phyloP scores from a whole-genome alignment of 2,888 invertebrate species.

The Ellobium chinense region DNA sequence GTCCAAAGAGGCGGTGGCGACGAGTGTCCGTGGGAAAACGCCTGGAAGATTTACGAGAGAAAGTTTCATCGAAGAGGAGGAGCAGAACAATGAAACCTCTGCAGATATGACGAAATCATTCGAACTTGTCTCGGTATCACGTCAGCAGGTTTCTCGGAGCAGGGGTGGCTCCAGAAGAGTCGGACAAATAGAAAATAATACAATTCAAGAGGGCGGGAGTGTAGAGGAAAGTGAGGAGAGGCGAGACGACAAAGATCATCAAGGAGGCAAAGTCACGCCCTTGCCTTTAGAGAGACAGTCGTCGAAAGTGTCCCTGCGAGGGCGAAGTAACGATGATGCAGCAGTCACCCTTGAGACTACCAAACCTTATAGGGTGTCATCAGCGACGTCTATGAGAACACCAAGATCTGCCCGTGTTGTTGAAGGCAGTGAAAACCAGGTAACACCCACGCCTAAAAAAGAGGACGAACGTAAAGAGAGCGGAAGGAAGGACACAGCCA shows the following conservation, averaged over 20 bases:
- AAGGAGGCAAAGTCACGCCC: background rate
- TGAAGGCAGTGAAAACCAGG: background rate
- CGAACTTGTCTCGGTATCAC: constrained; percentile 16
- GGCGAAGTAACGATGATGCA: background rate
- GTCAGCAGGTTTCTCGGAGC: background rate
- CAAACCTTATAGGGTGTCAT: constrained; percentile 24
- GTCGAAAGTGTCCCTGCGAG: constrained; percentile 15
- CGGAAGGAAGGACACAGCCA: background rate
- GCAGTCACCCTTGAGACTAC: constrained; percentile 17
- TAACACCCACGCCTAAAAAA: background rate
- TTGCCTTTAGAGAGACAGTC: background rate
- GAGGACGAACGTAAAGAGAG: background rate
- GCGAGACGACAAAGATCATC: background rate
- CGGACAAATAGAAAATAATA: background rate
- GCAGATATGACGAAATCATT: background rate
- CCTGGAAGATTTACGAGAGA: constrained; percentile 22
- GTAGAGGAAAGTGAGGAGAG: background rate
- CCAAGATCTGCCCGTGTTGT: background rate
- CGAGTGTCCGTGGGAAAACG: background rate
- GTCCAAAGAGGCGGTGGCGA: background rate
- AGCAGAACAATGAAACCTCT: background rate
- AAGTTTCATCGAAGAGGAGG: constrained; percentile 15
- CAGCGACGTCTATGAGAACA: background rate
- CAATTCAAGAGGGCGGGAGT: background rate
- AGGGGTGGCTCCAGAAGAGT: background rate